A percentile compares a stretch with the other conserved stretches of the same genome.
Evolutionary conservation across 2,888 invertebrate species (phyloP).

Genomic region (Caradrina clavipalpis): DNA sequence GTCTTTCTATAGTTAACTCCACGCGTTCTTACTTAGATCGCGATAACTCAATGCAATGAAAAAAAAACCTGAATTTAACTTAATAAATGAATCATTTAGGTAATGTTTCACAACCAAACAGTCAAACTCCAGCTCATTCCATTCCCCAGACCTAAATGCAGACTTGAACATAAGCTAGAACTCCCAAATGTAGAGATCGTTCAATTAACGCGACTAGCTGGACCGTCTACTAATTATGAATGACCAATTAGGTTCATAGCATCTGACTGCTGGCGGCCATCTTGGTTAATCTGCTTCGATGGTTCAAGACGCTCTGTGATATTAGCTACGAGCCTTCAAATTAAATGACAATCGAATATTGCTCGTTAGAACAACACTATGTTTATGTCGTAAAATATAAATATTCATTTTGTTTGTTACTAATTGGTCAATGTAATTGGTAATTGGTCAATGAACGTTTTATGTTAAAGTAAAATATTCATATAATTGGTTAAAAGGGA

Average conservation of each 20-base stretch:
- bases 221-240: conserved; percentile 50
- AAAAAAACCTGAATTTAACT: neutral
- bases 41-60: too few relatives aligned
- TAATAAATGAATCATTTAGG: neutral
- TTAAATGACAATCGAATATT: conserved; percentile 9
- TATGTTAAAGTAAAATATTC: too few relatives aligned
- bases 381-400: too few relatives aligned
- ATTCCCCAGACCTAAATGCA: conserved; percentile 11
- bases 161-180: conserved; percentile 33
- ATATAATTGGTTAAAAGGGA: too few relatives aligned
- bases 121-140: neutral
- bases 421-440: too few relatives aligned
- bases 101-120: neutral
- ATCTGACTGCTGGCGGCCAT: conserved; percentile 27
- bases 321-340: conserved; percentile 14
- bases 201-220: conserved; percentile 44
- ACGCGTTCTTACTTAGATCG: too few relatives aligned
- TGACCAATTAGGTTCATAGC: conserved; percentile 57
- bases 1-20: too few relatives aligned
- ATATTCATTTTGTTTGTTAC: too few relatives aligned
- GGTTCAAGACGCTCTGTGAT: conserved; percentile 16
- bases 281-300: conserved; percentile 36
- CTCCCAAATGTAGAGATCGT: conserved; percentile 54
- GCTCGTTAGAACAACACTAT: neutral
- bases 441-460: too few relatives aligned